phyloP scores from a whole-genome alignment of 2,797 vertebrate genomes.

The Avahi laniger region DNA sequence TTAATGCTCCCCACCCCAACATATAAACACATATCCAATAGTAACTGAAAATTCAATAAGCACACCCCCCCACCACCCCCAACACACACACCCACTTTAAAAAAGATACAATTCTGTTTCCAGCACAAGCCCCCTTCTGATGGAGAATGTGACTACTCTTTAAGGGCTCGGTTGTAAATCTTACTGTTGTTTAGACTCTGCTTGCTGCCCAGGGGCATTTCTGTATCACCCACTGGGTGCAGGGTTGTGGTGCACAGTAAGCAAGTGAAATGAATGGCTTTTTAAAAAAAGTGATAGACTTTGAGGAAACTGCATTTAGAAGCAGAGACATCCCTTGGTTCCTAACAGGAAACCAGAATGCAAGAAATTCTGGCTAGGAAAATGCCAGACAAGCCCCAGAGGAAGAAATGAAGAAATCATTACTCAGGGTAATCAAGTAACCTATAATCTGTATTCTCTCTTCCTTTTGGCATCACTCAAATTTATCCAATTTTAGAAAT shows the following conservation, averaged over 20 bases:
- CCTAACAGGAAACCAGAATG: constrained; percentile 40
- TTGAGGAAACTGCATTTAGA: neutral
- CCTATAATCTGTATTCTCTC: neutral
- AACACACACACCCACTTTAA: neutral
- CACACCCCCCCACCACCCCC: accelerated
- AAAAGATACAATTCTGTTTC: neutral
- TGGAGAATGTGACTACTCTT: neutral
- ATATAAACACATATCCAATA: neutral
- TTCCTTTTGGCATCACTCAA: neutral
- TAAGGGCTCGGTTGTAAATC: neutral
- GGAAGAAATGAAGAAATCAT: neutral
- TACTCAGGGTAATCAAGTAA: constrained; percentile 3
- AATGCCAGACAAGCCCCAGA: neutral
- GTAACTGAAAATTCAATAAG: neutral
- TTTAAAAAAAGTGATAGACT: neutral
- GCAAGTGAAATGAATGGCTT: neutral
- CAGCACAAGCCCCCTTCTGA: neutral
- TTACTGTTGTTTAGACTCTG: neutral
- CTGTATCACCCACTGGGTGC: neutral
- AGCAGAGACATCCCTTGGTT: neutral
- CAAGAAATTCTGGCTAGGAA: neutral
- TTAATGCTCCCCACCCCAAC: neutral
- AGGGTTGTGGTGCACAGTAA: neutral
- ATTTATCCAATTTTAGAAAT: constrained; percentile 44
- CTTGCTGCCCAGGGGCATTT: neutral